Base-by-base conservation (phyloP, 2,888 invertebrate genomes). In the Amphimallon solstitiale region DNA sequence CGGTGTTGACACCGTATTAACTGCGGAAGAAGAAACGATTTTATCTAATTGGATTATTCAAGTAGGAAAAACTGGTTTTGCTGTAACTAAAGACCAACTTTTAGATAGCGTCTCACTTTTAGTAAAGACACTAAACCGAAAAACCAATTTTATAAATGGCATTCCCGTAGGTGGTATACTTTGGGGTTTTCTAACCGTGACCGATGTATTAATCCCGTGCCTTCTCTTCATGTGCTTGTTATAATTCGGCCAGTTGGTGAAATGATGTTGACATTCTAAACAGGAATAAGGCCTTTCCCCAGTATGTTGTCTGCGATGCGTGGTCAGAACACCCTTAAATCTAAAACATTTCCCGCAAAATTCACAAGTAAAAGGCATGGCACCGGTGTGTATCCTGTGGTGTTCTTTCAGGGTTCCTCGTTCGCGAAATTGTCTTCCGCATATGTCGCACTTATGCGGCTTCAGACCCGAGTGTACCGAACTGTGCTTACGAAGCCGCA, bases 181-280 rank as follows among this genome's bases (percentile, higher is more conserved):
- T 71, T 83, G 83, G 34, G 80, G 79, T 63, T 83, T 83, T 15
- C 83, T 75, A 14, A 81, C 81, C 3, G 81, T 81, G 0, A 82
- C 82, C 69, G 82, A 82, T 1, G 83, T 83, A 71, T 83, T 82
- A 60, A 83, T 82, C 35, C 88, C 88, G 69, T 92, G 92, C 21
- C 91, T 83, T 21, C 92, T 82, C 80, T 91, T 92, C 90, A 92
- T 91, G 76, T 92, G 92, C 73, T 92, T 92, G 74, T 92, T 92
- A 74, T 91, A 92, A 81, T 92, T 92, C 0, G 92, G 91, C 92
- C 92, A 92, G 77, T 92, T 92, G 0, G 92, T 91, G 72, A 92
- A 92, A 75, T 91, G 87, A 76, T 88, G 88, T 63, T 89, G 88
- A 75, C 92, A 93, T 69, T 89, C 87, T 34, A 87, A 79, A 73